Conservation (phyloP, 2,797 vertebrate species). For the Eleutherodactylus coqui region DNA sequence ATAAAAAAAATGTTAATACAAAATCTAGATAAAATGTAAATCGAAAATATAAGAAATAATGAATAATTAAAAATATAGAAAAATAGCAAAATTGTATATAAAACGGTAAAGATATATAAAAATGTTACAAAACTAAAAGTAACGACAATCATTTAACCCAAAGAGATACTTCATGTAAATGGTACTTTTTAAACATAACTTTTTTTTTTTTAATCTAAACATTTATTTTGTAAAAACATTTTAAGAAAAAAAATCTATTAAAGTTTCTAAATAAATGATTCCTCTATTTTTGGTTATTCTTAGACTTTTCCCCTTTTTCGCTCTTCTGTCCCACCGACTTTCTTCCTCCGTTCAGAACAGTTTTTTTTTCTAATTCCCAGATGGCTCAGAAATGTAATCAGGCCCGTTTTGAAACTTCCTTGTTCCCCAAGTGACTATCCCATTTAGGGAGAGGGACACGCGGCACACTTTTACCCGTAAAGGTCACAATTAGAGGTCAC, state of each 20-base stretch:
- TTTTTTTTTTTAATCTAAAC: too few relatives aligned
- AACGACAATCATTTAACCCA: too few relatives aligned
- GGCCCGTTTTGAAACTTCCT: not conserved
- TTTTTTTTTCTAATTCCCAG: conserved; percentile 25
- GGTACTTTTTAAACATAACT: too few relatives aligned
- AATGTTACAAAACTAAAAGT: too few relatives aligned
- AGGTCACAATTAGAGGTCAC: conserved; percentile 37
- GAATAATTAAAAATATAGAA: not conserved
- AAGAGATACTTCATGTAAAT: too few relatives aligned
- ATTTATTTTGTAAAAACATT: too few relatives aligned
- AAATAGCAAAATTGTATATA: not conserved
- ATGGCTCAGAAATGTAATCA: conserved; percentile 31
- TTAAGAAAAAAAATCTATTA: too few relatives aligned
- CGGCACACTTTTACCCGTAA: conserved; percentile 44
- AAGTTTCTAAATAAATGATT: too few relatives aligned
- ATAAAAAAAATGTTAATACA: too few relatives aligned
- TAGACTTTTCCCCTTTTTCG: not conserved
- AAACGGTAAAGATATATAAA: not conserved
- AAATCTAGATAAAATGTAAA: too few relatives aligned
- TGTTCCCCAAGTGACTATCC: conserved; percentile 42
- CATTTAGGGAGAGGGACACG: conserved; percentile 15
- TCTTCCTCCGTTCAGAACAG: not conserved
- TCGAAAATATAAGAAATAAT: not conserved
- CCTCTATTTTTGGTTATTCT: not conserved
- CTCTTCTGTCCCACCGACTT: not conserved